These are phyloP conservation scores for Crotalus tigris DNA, from an alignment of 2,113 vertebrate species.

Conservation along the genomic window DNA sequence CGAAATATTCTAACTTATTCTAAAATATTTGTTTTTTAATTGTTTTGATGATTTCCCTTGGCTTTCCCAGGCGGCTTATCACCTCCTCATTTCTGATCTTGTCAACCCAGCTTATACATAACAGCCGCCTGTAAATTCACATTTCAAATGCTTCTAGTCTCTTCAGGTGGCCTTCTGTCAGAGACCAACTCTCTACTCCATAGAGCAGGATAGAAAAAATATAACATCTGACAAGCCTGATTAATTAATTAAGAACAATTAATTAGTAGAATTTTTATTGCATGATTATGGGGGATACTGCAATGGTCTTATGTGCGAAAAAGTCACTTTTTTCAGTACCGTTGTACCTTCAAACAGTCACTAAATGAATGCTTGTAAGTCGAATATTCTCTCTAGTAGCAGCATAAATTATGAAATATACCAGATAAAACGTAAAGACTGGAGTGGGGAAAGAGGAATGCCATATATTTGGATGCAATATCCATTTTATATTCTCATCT, in stretches of 20 bases:
- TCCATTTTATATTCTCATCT: neutral
- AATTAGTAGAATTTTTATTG: neutral
- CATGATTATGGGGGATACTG: neutral
- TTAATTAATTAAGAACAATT: neutral
- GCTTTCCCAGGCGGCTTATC: too few relatives aligned
- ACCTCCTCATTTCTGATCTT: too few relatives aligned
- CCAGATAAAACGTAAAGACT: neutral
- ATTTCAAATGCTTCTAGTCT: too few relatives aligned
- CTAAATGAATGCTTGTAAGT: neutral
- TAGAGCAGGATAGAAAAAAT: too few relatives aligned
- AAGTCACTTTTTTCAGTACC: neutral
- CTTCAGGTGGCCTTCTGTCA: too few relatives aligned
- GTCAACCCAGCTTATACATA: too few relatives aligned
- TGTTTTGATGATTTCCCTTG: too few relatives aligned
- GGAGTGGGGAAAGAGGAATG: neutral
- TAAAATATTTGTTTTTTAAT: too few relatives aligned
- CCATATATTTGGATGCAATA: neutral
- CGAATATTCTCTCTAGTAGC: neutral
- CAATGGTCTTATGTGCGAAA: neutral
- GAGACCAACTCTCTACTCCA: too few relatives aligned
- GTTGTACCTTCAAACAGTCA: neutral
- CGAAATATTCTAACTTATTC: too few relatives aligned
- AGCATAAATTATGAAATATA: neutral
- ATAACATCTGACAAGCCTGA: neutral
- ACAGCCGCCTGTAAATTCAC: too few relatives aligned